These are phyloP conservation scores for Junonia oenone DNA, from an alignment of 2,888 invertebrate species.

Conservation along the genomic window DNA sequence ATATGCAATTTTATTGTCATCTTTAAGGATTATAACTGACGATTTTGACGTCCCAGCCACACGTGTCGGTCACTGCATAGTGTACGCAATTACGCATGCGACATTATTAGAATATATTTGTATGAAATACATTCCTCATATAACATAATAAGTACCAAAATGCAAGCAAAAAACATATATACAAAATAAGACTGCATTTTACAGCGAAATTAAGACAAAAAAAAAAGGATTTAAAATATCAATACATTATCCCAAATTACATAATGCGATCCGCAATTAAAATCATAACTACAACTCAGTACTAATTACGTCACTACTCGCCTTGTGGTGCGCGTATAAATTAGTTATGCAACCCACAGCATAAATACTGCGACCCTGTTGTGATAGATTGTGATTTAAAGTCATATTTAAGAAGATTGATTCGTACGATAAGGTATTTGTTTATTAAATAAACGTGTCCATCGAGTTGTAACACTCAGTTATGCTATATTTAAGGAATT, in stretches of 20 bases:
- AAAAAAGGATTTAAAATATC: not conserved
- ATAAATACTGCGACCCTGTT: slow-evolving; percentile 12
- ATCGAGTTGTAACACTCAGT: not conserved
- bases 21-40: no score
- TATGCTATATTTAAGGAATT: not conserved
- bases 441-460: not conserved
- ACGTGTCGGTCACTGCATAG: no score
- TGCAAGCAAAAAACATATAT: no score
- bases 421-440: not conserved
- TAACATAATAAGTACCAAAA: no score
- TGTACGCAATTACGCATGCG: no score
- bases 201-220: not conserved
- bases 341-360: slow-evolving; percentile 14
- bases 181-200: no score
- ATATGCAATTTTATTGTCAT: no score
- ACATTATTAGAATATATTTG: no score
- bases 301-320: slow-evolving; percentile 13
- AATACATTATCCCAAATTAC: not conserved
- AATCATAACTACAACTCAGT: slow-evolving; percentile 7
- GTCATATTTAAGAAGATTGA: not conserved
- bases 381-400: slow-evolving; percentile 11
- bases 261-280: slow-evolving; percentile 2
- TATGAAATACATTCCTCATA: no score
- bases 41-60: no score
- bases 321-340: slow-evolving; percentile 14